Evolutionary conservation across 2,113 vertebrate genomes (phyloP), one percentile per base, ranked within the genome.

Genomic region (Saguinus imperator): DNA sequence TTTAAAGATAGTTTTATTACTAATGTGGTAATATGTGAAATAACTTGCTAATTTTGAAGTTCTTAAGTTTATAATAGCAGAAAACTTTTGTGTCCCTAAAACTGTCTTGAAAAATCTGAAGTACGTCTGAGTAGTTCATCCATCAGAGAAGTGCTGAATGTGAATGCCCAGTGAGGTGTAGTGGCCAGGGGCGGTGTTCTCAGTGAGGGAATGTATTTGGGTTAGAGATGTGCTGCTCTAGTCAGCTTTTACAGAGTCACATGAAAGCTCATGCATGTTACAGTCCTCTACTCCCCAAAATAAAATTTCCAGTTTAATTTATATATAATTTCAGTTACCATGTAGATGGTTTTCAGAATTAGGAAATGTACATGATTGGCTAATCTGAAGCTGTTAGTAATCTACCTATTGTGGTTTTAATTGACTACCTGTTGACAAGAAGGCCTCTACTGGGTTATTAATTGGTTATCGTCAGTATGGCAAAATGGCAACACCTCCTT

Each of bases 301-400:
- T 64, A 70, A 94, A 84, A 85, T 91, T 85, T 55, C 25, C 61
- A 45, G 43, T 77, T 50, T 93, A 83, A 61, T 85, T 8, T 55
- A 50, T 35, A 35, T 16, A 29, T 76, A 55, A 48, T 79, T 94
- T 89, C 70, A 90, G 72, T 52, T 94, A 43, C 25, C 12, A 48
- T 29, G 12, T 83, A 32, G n/a, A n/a, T 87, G 43, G 12, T 92
- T 96, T 95, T 97, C 89, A 87, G 83, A 94, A 61, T 79, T 83
- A 87, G 73, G 43, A 92, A 21, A 35, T 21, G 45, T 43, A 13
- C n/a, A 29, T 48, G 66, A 52, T 48, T 73, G 84, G 35, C 40
- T 68, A 18, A 90, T 48, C 43, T 72, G 27, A 79, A 95, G 50
- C 79, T 96, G 8, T 48, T 84, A 89, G 84, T 48, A 94, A 40